Evolutionary conservation across 2,113 vertebrate genomes (phyloP), one percentile per base, ranked within the genome.

Genomic region (Procapra przewalskii): DNA sequence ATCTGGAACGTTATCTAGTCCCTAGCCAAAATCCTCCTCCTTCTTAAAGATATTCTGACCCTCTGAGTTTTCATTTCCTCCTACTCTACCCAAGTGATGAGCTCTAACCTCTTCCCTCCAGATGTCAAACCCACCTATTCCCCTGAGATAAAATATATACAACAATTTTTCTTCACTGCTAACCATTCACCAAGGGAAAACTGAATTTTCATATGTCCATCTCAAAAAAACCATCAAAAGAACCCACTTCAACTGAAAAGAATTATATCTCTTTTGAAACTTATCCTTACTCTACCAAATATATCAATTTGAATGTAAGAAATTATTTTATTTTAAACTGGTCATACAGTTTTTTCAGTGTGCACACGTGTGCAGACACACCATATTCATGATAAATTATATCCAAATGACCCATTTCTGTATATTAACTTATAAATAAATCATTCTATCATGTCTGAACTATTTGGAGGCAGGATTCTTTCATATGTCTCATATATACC

Each of bases 21-120:
- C 89, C 14, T 88, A 97, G 97, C 86, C 97, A 93, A 97, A 97
- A 92, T 96, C 45, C 33, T 97, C 94, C 93, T 87, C 86, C 52
- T 93, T 55, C 52, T 86, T 80, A 91, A 97, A 95, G 94, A 97
- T 97, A n/a, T 64, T 91, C 96, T 96, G 98, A 95, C 94, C 96
- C 94, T 94, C 89, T 90, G 80, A 96, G 96, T 82, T 94, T 96
- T 95, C 87, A 97, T 98, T 98, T 97, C 97, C 97, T 98, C 89
- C 96, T 64, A 93, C 91, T 97, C 83, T 77, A 25, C 48, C 59
- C 75, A 52, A 86, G 45, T 43, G 83, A 83, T 92, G 91, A 95
- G 60, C 33, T 94, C 88, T 71, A 92, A 40, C 50, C 40, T 91
- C 89, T 95, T 93, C 21, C 71, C 80, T 88, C 89, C 82, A 93